phyloP scores from a whole-genome alignment of 30 jellyfish, hydroid and myxozoan species.

The Turritopsis dohrnii region DNA sequence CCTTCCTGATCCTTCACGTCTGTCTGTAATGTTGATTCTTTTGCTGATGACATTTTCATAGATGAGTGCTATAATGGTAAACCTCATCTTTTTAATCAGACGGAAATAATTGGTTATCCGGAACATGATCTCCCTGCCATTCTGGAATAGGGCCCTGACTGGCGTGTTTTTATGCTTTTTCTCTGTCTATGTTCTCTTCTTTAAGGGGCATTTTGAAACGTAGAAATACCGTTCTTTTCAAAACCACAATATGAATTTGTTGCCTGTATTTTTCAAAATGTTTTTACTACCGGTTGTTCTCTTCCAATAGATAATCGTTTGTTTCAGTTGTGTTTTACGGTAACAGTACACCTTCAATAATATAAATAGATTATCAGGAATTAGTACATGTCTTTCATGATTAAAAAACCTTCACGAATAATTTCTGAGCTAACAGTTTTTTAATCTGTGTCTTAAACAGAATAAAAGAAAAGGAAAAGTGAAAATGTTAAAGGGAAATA shows the following conservation, averaged over 20 bases:
- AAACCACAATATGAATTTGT: background rate
- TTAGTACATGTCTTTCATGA: background rate
- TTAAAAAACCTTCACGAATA: background rate
- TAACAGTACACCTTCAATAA: background rate
- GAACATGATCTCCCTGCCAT: too few relatives aligned
- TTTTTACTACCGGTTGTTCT: background rate
- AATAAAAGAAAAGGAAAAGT: background rate
- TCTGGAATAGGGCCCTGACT: too few relatives aligned
- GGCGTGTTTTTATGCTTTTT: too few relatives aligned
- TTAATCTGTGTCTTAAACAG: background rate
- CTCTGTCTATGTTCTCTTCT: too few relatives aligned
- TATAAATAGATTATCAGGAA: background rate
- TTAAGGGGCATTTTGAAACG: too few relatives aligned
- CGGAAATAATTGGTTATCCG: too few relatives aligned
- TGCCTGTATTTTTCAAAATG: background rate
- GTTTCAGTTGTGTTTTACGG: background rate
- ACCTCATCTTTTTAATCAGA: too few relatives aligned
- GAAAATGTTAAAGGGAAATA: too few relatives aligned
- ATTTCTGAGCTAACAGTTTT: background rate
- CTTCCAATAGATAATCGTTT: background rate
- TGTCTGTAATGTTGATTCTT: too few relatives aligned
- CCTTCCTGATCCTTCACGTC: too few relatives aligned
- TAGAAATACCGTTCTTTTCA: background rate
- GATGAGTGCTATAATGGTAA: too few relatives aligned
- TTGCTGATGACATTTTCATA: too few relatives aligned